Percentiles rank a stretch among this genome's conserved stretches.
Conservation (phyloP, 2,113 vertebrate genomes). For the Bufo gargarizans region DNA sequence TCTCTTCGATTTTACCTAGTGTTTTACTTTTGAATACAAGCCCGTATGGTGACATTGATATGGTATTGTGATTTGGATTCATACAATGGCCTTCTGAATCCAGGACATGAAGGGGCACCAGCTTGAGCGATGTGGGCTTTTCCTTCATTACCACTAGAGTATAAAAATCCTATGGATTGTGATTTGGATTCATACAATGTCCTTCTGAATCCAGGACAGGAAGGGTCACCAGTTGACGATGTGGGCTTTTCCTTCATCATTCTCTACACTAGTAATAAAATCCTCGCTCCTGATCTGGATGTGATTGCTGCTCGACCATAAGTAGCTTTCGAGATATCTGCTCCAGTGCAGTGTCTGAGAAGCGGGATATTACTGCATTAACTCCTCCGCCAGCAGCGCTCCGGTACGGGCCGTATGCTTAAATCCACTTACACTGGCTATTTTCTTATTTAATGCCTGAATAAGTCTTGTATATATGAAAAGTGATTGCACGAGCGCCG, state of each 20-base stretch:
- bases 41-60: too few relatives aligned
- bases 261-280: background rate
- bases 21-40: too few relatives aligned
- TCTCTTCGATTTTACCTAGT: too few relatives aligned
- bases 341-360: background rate
- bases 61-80: too few relatives aligned
- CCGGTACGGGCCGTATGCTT: background rate
- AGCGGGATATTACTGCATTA: background rate
- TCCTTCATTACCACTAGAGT: too few relatives aligned
- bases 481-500: background rate
- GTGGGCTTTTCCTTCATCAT: background rate
- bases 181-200: too few relatives aligned
- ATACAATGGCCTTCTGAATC: background rate
- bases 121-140: background rate
- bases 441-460: slow-evolving; percentile 51
- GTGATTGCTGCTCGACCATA: background rate
- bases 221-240: background rate
- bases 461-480: slow-evolving; percentile 5
- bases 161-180: too few relatives aligned
- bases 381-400: background rate
- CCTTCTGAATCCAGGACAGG: background rate
- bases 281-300: background rate
- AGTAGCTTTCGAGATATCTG: background rate
- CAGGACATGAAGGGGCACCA: background rate
- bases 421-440: slow-evolving; percentile 22